Base-by-base conservation (phyloP, 1,140 invertebrate species). In the Eriosoma lanigerum region DNA sequence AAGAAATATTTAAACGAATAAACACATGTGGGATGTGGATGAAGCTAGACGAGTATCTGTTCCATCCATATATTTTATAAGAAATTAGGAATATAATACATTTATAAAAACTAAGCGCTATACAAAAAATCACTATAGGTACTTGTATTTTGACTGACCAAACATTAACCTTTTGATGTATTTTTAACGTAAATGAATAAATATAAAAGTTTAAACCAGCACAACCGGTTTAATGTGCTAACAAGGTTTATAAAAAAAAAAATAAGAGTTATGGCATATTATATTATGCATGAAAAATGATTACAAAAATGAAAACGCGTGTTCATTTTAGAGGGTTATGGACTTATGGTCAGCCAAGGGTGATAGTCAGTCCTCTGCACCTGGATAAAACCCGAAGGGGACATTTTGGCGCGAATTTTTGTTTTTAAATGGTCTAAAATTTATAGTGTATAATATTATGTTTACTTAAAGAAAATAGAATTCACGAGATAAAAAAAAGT, bases 231-330 rank as follows among this genome's bases (percentile, higher is more conserved):
- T 78, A 48, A 26, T 48, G 56, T 44, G 58, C 75, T 78, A 78
- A 78, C 44, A 78, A 62, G 56, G 38, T 78, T 46, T 26, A 60
- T n/a, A 19, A 52, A 8, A n/a, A 44, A n/a, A n/a, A n/a, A n/a
- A n/a, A n/a, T n/a, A n/a, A n/a, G n/a, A 62, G 56, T 78, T 78
- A 78, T 78, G 75, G 75, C 75, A 48, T 38, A 78, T 78, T 62
- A 62, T 26, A 60, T 76, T 76, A 76, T 60, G 75, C 75, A 62
- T 76, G 44, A 68, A 76, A 58, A 64, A 6, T 56, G 10, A 60
- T 62, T 78, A 60, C 15, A 60, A 46, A 78, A 78, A 78, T 46
- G 13, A 62, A 60, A 2, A 21, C 17, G 60, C 75, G 60, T 38
- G 75, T 78, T 38, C 75, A n/a, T 78, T 78, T 60, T 62, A 58